Conservation (phyloP, 2,113 vertebrate genomes). For the Benitochromis conjunctus region DNA sequence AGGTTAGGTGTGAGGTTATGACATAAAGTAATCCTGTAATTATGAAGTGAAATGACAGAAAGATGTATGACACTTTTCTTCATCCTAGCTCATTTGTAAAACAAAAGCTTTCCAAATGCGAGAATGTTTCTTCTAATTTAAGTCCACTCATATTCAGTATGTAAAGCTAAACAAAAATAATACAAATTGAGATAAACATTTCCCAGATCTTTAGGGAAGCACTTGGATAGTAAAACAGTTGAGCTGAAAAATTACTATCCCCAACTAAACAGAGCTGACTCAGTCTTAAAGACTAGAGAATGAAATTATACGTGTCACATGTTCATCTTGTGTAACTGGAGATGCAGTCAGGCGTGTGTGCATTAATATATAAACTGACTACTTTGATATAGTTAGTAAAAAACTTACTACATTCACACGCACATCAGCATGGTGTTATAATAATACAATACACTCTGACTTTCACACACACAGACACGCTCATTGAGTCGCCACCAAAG, state of each 20-base stretch:
- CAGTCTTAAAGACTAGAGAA: background rate
- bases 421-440: background rate
- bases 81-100: background rate
- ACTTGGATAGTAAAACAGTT: background rate
- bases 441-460: background rate
- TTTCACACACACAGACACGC: background rate
- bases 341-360: background rate
- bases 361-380: background rate
- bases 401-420: background rate
- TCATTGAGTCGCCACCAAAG: background rate
- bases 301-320: background rate
- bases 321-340: background rate
- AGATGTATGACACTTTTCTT: background rate
- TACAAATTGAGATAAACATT: background rate
- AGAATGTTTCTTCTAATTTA: background rate
- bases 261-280: background rate
- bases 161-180: background rate
- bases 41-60: background rate
- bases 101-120: background rate
- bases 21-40: background rate
- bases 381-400: background rate
- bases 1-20: background rate
- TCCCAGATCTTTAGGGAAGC: background rate
- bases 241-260: background rate
- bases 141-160: background rate